Evolutionary conservation across 2,888 invertebrate species (phyloP), one percentile per base, ranked within the genome.

Genomic region (Torymus tubicola): DNA sequence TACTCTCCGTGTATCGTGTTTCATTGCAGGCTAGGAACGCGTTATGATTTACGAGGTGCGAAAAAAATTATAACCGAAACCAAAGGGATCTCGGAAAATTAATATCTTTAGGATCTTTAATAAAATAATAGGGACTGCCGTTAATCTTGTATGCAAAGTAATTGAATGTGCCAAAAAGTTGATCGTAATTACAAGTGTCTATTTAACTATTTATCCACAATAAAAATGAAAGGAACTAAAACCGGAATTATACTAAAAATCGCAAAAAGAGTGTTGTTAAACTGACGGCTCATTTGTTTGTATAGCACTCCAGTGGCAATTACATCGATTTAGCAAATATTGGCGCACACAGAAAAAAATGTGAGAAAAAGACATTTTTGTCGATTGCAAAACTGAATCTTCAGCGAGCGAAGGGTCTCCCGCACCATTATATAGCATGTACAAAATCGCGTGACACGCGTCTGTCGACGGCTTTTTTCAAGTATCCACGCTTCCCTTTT

Each of bases 31-130:
- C 1, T 11, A 13, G 31, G 4, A 77, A 68, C 68, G 78, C 72
- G 80, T 78, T 76, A 72, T 84, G 83, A 84, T 85, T 86, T 88
- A 87, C 86, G 84, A 81, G 81, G 84, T 83, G 84, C 83, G 86
- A 86, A 84, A 84, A 86, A 86, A 87, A 88, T 88, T 87, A 87
- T 87, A 84, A 84, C 87, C 83, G 83, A 81, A 81, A 84, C 86
- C 85, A 86, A 87, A 87, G 86, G 85, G 84, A 82, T 84, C 83
- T 80, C 72, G 83, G 63, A 82, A 81, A 77, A 80, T 74, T n/a
- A n/a, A n/a, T n/a, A n/a, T n/a, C n/a, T n/a, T n/a, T n/a, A n/a
- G n/a, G n/a, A n/a, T n/a, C n/a, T n/a, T n/a, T n/a, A n/a, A n/a
- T n/a, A n/a, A n/a, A n/a, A n/a, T n/a, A n/a, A n/a, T n/a, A n/a